These are phyloP conservation scores for Conistra vaccinii DNA, from an alignment of 2,888 invertebrate species.

Conservation along the genomic window DNA sequence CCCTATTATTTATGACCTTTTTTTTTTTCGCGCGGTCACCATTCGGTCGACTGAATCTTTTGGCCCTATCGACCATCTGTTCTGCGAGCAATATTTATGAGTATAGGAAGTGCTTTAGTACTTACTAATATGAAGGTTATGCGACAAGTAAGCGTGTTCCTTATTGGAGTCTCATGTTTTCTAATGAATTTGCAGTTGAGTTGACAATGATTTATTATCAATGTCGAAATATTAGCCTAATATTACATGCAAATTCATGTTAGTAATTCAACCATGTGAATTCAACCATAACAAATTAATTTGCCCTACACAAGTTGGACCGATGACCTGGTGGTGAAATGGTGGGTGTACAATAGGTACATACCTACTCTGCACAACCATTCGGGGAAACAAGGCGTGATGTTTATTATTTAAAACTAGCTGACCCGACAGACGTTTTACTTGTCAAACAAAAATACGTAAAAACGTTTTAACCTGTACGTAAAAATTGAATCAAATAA, in stretches of 20 bases:
- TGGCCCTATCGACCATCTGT: no score
- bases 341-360: neutral
- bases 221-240: conserved; percentile 3
- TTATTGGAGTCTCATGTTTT: conserved; percentile 28
- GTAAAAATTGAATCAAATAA: neutral
- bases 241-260: conserved; percentile 1
- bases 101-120: conserved; percentile 20
- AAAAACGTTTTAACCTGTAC: no score
- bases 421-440: no score
- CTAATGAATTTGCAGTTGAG: conserved; percentile 3
- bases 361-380: neutral
- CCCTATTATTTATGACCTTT: no score
- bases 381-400: neutral
- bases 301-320: neutral
- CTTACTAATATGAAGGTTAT: conserved; percentile 29
- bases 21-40: no score
- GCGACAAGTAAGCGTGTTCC: conserved; percentile 27
- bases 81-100: neutral
- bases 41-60: no score
- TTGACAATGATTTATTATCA: conserved; percentile 2
- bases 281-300: conserved; percentile 8
- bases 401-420: neutral
- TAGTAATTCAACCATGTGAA: no score
- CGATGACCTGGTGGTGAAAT: neutral
- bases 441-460: no score